Conservation (phyloP, 92 coral and sea anemone genomes). For the Porites cylindrica region DNA sequence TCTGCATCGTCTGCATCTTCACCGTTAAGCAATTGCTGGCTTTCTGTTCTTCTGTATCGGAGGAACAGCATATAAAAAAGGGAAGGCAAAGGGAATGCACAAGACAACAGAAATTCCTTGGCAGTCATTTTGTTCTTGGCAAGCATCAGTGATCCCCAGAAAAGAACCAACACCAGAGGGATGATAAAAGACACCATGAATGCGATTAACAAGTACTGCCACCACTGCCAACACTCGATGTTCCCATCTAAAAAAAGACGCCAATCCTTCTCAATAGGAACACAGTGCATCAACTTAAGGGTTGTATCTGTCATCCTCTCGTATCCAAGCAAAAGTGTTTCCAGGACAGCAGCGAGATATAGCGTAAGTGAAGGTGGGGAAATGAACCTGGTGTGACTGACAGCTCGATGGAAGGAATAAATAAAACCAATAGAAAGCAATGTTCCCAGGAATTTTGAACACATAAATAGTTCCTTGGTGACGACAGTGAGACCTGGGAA, state of each 20-base stretch:
- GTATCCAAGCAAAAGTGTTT: constrained; percentile 61
- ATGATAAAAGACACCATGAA: constrained; percentile 30
- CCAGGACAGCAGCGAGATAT: constrained; percentile 47
- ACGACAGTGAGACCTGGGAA: constrained; percentile 65
- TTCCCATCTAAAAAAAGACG: constrained; percentile 54
- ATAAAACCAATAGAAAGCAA: constrained; percentile 25
- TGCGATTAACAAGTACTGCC: constrained; percentile 41
- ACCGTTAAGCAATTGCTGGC: not conserved
- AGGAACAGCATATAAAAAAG: not conserved
- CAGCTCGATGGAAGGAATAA: constrained; percentile 26
- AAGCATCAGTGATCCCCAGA: constrained; percentile 52
- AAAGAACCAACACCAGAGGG: constrained; percentile 50
- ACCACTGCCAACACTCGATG: constrained; percentile 65
- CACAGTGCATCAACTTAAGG: constrained; percentile 59
- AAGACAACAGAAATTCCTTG: constrained; percentile 39
- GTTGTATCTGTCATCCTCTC: constrained; percentile 57
- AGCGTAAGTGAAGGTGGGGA: constrained; percentile 5
- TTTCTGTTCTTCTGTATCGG: not conserved
- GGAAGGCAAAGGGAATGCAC: constrained; percentile 40
- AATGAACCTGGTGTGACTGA: not conserved
- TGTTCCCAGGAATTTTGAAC: constrained; percentile 46
- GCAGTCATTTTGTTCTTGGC: constrained; percentile 38
- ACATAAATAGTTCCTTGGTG: constrained; percentile 62
- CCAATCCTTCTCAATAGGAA: constrained; percentile 26
- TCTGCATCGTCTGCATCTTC: not conserved